Evolutionary conservation across 2,888 invertebrate genomes (phyloP), one percentile per base, ranked within the genome.

Genomic region (Noctuana brunneofusca): DNA sequence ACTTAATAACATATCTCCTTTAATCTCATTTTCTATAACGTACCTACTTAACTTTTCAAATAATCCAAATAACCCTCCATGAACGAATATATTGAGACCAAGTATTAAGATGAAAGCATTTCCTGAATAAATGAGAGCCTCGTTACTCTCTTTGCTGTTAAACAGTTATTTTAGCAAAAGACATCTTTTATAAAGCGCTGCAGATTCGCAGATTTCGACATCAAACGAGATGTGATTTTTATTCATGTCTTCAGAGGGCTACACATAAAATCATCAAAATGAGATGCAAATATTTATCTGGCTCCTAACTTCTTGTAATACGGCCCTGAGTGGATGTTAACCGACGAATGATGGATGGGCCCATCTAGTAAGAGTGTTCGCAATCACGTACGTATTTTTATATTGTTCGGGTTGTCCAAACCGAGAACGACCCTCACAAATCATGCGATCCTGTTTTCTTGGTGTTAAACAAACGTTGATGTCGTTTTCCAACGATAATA

Each of bases 361-460:
- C 41, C 14, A 30, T 58, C 22, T 2, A 46, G 53, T 16, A 24
- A 52, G 53, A 56, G 43, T 55, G 50, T 62, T 56, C 54, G 64
- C 63, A 54, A 67, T 65, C 64, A 62, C 49, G 57, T 41, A 46
- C 57, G 46, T 63, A 66, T 69, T 68, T 66, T 68, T 64, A 65
- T 66, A 67, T 66, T 52, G 54, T 55, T 30, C 67, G 67, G 64
- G 64, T 66, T 65, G 64, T 62, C 55, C 58, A 63, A 58, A 38
- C 18, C 52, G 63, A 52, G 14, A 22, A 24, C 49, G 68, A 68
- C 71, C 73, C 68, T 66, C 67, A 71, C 71, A 71, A 73, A 74
- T 73, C 73, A 71, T 67, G 53, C 35, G 64, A 68, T 64, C 66
- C 64, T 69, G 69, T 70, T 68, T 70, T 70, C 71, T 68, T 65